Evolutionary conservation across 2,113 vertebrate genomes (phyloP).

Genomic region (Podarcis cretensis): DNA sequence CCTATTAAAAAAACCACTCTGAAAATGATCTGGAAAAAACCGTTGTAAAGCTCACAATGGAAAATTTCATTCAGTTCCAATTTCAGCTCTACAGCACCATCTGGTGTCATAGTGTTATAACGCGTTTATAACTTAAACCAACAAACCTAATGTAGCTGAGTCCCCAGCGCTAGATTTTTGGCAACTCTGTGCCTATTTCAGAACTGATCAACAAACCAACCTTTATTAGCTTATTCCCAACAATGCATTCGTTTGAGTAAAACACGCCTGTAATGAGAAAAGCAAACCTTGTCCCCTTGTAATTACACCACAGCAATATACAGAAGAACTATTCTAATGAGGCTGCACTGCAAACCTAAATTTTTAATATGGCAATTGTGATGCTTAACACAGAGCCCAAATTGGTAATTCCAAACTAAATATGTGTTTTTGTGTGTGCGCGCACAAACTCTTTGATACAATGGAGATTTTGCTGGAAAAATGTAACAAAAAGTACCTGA

Average conservation of each 20-base stretch:
- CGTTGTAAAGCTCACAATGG: too few relatives aligned
- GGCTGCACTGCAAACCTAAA: background rate
- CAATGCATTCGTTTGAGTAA: background rate
- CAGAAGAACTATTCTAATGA: background rate
- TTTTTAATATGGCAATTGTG: background rate
- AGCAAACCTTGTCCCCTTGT: background rate
- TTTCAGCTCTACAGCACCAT: too few relatives aligned
- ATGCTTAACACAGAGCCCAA: background rate
- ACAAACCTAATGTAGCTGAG: too few relatives aligned
- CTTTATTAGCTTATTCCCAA: background rate
- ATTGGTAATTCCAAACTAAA: background rate
- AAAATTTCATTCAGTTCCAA: too few relatives aligned
- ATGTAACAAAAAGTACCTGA: slow-evolving; percentile 81
- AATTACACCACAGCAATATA: background rate
- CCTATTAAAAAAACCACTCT: too few relatives aligned
- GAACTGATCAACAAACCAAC: background rate
- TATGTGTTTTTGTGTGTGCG: too few relatives aligned
- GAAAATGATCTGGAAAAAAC: too few relatives aligned
- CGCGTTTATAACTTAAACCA: too few relatives aligned
- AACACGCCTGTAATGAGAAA: background rate
- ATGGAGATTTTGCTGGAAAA: background rate
- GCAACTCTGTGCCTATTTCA: background rate
- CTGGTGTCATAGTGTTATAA: too few relatives aligned
- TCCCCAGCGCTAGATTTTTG: background rate
- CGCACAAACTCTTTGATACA: background rate